These are phyloP conservation scores for Bolborhynchus lineola DNA, from an alignment of 2,113 vertebrate species.

Conservation along the genomic window DNA sequence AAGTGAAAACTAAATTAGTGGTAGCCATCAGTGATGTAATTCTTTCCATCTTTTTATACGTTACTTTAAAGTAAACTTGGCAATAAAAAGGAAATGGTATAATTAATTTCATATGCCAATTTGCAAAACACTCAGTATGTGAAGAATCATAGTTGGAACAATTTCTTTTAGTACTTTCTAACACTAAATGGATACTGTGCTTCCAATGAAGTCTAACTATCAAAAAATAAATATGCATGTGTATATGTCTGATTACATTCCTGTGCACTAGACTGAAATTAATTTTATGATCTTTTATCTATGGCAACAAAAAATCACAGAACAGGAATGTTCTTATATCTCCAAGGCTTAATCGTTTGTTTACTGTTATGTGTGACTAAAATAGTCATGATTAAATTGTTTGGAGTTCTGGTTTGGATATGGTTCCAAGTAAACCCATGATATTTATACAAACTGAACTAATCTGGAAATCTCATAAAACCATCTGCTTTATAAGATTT, in stretches of 20 bases:
- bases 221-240: neutral
- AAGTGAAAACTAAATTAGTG: neutral
- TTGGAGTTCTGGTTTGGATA: slow-evolving; percentile 24
- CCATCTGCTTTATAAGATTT: neutral
- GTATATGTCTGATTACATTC: neutral
- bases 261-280: neutral
- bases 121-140: neutral
- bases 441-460: slow-evolving; percentile 38
- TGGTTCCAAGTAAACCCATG: neutral
- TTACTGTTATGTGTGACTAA: slow-evolving; percentile 4
- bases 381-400: slow-evolving; percentile 36
- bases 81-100: neutral
- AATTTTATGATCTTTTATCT: neutral
- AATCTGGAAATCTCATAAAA: neutral
- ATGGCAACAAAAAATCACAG: neutral
- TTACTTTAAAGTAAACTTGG: neutral
- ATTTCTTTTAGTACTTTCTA: neutral
- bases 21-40: neutral
- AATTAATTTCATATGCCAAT: neutral
- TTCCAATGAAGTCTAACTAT: neutral
- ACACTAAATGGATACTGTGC: neutral
- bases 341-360: slow-evolving; percentile 17
- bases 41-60: neutral
- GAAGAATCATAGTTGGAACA: neutral
- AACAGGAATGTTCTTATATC: neutral